phyloP scores from a whole-genome alignment of 2,797 vertebrate genomes.

The Manis crassicaudata region DNA sequence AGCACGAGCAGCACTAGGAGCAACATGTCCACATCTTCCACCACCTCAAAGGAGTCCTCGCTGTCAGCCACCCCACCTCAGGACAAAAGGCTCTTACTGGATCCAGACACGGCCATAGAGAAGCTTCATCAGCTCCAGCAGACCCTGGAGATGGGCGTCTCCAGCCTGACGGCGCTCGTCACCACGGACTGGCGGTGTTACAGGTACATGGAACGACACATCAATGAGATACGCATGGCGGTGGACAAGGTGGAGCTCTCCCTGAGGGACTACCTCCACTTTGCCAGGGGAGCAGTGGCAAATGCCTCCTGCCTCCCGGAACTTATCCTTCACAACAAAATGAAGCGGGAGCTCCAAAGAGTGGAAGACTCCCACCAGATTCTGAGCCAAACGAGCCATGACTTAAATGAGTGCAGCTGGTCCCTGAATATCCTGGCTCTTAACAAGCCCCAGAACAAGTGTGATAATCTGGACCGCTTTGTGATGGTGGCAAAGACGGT shows the following conservation, averaged over 20 bases:
- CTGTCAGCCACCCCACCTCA: conserved; percentile 88
- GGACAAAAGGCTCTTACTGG: conserved; percentile 88
- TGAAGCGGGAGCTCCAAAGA: conserved; percentile 92
- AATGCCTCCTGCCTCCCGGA: conserved; percentile 92
- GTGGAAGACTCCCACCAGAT: conserved; percentile 97
- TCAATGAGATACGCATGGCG: conserved; percentile 89
- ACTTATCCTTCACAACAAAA: conserved; percentile 90
- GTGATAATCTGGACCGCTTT: conserved; percentile 94
- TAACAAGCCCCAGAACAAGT: conserved; percentile 91
- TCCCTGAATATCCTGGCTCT: conserved; percentile 88
- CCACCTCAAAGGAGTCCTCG: conserved; percentile 90
- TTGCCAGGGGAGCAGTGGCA: conserved; percentile 89
- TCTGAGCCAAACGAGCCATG: conserved; percentile 92
- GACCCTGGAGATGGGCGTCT: conserved; percentile 88
- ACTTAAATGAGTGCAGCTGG: conserved; percentile 91
- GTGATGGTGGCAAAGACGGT: conserved; percentile 95
- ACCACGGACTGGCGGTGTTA: conserved; percentile 93
- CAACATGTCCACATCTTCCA: conserved; percentile 98
- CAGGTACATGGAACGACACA: conserved; percentile 91
- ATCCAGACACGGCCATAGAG: conserved; percentile 93
- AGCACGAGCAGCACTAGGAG: conserved; percentile 96
- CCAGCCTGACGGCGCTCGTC: conserved; percentile 87
- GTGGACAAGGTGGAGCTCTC: conserved; percentile 91
- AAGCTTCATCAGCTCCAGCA: conserved; percentile 91
- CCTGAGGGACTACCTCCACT: conserved; percentile 91